Conservation (phyloP, 2,888 invertebrate genomes). For the Cosmopolites sordidus region DNA sequence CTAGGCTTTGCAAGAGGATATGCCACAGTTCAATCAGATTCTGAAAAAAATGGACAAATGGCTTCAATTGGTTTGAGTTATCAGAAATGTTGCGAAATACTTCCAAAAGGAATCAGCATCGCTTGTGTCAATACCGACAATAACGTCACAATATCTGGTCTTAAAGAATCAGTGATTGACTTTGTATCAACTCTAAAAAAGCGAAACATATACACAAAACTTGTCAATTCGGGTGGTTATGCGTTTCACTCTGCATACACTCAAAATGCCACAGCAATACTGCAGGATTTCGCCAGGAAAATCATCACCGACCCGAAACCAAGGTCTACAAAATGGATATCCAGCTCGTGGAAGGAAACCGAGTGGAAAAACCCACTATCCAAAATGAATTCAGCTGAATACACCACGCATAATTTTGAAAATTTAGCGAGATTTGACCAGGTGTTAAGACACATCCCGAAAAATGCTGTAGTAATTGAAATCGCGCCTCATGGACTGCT, state of each 20-base stretch:
- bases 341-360: conserved; percentile 59
- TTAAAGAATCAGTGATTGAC: conserved; percentile 60
- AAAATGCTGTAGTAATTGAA: conserved; percentile 76
- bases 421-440: conserved; percentile 69
- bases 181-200: conserved; percentile 64
- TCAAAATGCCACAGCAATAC: conserved; percentile 55
- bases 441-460: conserved; percentile 70
- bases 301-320: conserved; percentile 63
- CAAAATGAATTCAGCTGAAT: conserved; percentile 69
- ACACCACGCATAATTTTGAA: conserved; percentile 81
- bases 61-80: conserved; percentile 66
- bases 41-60: conserved; percentile 30
- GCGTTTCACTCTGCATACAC: conserved; percentile 83
- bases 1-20: conserved; percentile 58
- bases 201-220: conserved; percentile 69
- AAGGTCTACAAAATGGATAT: conserved; percentile 76
- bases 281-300: conserved; percentile 60
- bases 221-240: conserved; percentile 41
- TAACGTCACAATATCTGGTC: conserved; percentile 88
- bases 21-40: conserved; percentile 43
- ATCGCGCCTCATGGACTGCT: conserved; percentile 82
- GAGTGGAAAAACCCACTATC: conserved; percentile 67
- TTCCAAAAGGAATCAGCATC: conserved; percentile 73
- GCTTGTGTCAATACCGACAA: conserved; percentile 86
- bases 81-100: conserved; percentile 49